phyloP scores from a whole-genome alignment of 2,797 vertebrate species.

The Rhynchonycteris naso region DNA sequence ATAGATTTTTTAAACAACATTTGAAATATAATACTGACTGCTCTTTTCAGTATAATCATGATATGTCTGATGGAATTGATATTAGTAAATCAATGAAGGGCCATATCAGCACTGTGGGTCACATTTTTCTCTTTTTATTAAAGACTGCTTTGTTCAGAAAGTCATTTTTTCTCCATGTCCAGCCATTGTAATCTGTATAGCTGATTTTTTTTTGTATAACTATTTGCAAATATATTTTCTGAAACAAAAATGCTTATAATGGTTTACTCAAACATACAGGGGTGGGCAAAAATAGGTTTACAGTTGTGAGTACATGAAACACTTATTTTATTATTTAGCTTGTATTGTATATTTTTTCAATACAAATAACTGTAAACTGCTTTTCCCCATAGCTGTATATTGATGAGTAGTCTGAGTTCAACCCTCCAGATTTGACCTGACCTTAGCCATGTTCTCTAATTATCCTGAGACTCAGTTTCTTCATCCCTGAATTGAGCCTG shows the following conservation, averaged over 20 bases:
- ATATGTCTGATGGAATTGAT: background rate
- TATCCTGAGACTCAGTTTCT: background rate
- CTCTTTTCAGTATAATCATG: background rate
- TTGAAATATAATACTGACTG: background rate
- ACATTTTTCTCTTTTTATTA: conserved; percentile 53
- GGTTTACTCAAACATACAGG: background rate
- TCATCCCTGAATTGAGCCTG: background rate
- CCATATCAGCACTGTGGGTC: background rate
- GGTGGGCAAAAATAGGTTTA: background rate
- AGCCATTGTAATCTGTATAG: conserved; percentile 39
- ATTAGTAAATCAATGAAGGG: background rate
- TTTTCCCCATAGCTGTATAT: background rate
- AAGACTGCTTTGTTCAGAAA: conserved; percentile 38
- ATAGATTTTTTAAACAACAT: conserved; percentile 20
- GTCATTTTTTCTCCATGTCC: conserved; percentile 13
- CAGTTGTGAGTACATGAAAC: background rate
- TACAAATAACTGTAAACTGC: background rate
- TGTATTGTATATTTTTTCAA: background rate
- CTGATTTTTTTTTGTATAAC: too few relatives aligned
- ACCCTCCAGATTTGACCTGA: background rate
- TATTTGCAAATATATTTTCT: conserved; percentile 43
- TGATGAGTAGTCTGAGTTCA: background rate
- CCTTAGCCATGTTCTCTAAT: background rate
- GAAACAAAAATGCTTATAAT: background rate
- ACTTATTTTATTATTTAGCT: background rate